These are phyloP conservation scores for Chrysemys picta DNA, from an alignment of 2,113 vertebrate genomes.

Conservation along the genomic window DNA sequence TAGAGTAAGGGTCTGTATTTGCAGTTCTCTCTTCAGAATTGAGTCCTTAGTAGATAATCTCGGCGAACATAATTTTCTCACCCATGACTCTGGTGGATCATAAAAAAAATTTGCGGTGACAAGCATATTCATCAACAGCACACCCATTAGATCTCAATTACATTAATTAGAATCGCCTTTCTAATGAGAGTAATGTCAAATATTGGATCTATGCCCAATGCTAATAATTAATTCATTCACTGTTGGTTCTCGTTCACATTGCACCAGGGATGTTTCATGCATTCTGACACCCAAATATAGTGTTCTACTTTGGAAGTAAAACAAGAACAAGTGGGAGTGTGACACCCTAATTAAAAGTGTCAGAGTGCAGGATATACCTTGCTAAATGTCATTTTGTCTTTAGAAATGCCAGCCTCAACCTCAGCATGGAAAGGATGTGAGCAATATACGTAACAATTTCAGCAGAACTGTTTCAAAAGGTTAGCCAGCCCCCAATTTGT, in stretches of 20 bases:
- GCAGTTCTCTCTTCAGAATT: constrained; percentile 60
- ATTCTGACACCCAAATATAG: constrained; percentile 69
- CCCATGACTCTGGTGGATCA: constrained; percentile 74
- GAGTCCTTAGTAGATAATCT: constrained; percentile 66
- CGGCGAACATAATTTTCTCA: constrained; percentile 73
- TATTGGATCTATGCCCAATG: constrained; percentile 76
- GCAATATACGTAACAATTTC: constrained; percentile 2
- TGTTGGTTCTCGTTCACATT: constrained; percentile 73
- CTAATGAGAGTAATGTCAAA: constrained; percentile 78
- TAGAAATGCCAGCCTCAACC: constrained; percentile 20
- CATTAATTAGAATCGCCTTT: constrained; percentile 78
- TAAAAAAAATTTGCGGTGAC: constrained; percentile 74
- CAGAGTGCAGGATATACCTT: constrained; percentile 27
- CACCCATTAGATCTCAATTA: constrained; percentile 79
- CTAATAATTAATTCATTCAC: constrained; percentile 77
- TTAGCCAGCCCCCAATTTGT: background rate
- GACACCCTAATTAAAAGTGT: constrained; percentile 58
- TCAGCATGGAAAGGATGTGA: background rate
- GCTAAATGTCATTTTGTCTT: constrained; percentile 33
- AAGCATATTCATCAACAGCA: constrained; percentile 78
- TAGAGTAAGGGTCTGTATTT: constrained; percentile 49
- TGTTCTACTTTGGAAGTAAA: constrained; percentile 58
- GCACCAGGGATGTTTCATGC: constrained; percentile 67
- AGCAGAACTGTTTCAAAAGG: background rate
- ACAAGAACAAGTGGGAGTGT: constrained; percentile 52